Evolutionary conservation across 2,797 vertebrate genomes (phyloP).

Genomic region (Eupleurogrammus muticus): DNA sequence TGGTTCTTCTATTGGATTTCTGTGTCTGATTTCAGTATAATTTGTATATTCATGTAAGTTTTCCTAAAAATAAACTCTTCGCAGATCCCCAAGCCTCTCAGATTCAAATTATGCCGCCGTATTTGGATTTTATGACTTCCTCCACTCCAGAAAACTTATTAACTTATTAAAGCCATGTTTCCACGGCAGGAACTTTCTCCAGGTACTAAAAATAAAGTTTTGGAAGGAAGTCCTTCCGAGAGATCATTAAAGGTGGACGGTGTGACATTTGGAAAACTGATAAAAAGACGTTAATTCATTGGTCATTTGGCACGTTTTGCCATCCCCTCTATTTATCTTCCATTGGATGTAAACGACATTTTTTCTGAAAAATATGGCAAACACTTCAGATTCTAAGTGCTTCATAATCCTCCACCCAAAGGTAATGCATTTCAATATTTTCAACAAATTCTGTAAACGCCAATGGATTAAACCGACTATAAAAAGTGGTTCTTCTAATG

Average conservation of each 20-base stretch:
- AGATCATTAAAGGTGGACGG: no score
- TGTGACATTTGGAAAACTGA: slow-evolving; percentile 40
- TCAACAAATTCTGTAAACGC: slow-evolving; percentile 5
- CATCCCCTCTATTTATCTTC: slow-evolving; percentile 25
- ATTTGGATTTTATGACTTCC: no score
- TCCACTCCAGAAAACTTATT: no score
- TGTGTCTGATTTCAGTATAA: background rate
- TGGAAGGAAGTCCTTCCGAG: no score
- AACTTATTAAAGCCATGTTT: no score
- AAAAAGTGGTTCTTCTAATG: background rate
- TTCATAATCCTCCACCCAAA: slow-evolving; percentile 17
- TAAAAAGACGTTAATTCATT: slow-evolving; percentile 47
- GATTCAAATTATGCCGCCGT: no score
- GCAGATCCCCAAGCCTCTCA: no score
- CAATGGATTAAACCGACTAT: background rate
- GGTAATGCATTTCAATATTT: slow-evolving; percentile 20
- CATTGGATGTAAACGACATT: slow-evolving; percentile 28
- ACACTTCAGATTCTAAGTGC: background rate
- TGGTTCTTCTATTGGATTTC: background rate
- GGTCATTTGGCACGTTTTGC: slow-evolving; percentile 48
- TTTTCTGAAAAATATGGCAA: slow-evolving; percentile 11
- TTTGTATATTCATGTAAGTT: no score
- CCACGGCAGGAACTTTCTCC: no score
- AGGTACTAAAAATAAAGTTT: no score
- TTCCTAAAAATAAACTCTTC: no score